Evolutionary conservation across 2,888 invertebrate genomes (phyloP).

Genomic region (Athetis lepigone): DNA sequence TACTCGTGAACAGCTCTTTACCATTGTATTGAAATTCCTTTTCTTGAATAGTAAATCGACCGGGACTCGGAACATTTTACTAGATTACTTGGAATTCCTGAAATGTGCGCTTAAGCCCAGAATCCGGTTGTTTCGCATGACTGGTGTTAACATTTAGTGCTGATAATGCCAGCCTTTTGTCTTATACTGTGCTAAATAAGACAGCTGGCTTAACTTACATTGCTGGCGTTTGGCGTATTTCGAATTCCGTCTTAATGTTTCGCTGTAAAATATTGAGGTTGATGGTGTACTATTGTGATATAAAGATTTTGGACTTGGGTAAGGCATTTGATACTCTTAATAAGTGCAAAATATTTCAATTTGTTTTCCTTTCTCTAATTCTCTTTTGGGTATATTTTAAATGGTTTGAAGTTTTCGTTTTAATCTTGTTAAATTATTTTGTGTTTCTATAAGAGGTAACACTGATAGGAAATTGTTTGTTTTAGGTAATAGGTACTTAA

Average conservation of each 20-base stretch:
- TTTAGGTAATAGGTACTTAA: too few species aligned
- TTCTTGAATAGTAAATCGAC: conserved; percentile 25
- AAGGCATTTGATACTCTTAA: conserved; percentile 4
- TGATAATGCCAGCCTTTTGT: conserved; percentile 52
- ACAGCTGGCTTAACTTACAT: conserved; percentile 35
- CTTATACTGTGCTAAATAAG: conserved; percentile 48
- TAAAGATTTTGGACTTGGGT: conserved; percentile 24
- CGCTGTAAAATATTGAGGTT: conserved; percentile 42
- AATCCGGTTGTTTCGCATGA: conserved; percentile 69
- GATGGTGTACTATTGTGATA: conserved; percentile 15
- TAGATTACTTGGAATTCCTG: conserved; percentile 46
- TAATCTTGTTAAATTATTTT: not conserved
- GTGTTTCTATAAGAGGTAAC: too few species aligned
- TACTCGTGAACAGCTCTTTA: too few species aligned
- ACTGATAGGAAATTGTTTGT: too few species aligned
- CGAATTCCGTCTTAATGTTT: conserved; percentile 40
- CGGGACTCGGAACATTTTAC: conserved; percentile 28
- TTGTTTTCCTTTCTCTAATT: not conserved
- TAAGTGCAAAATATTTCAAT: not conserved
- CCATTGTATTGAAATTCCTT: conserved; percentile 28
- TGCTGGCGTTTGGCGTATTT: conserved; percentile 30
- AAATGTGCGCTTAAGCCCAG: conserved; percentile 45
- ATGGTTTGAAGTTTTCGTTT: not conserved
- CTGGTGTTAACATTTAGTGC: conserved; percentile 60
- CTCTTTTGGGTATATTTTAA: not conserved